Percentiles rank a stretch among this genome's conserved stretches.
Evolutionary conservation across 2,888 invertebrate genomes (phyloP).

Genomic region (Trimorus sp.): DNA sequence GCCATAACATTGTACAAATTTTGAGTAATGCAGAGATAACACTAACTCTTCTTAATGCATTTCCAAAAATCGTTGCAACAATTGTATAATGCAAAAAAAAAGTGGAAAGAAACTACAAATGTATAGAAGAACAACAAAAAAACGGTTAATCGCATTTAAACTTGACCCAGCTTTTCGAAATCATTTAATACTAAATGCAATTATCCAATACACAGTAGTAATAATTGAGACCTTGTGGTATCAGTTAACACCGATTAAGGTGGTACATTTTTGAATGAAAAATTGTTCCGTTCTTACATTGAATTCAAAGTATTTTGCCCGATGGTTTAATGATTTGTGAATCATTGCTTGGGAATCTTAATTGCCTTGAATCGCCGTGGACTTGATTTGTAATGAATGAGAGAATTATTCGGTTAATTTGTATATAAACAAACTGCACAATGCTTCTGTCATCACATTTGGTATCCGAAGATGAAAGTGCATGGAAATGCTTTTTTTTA

Average conservation of each 20-base stretch:
- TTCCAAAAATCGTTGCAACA: too few relatives aligned
- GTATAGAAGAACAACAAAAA: neutral
- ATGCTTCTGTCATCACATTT: neutral
- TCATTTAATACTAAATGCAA: constrained; percentile 15
- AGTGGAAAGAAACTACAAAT: neutral
- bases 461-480: neutral
- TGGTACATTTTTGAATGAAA: neutral
- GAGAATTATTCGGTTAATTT: neutral
- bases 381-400: too few relatives aligned
- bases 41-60: too few relatives aligned
- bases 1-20: too few relatives aligned
- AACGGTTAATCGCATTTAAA: neutral
- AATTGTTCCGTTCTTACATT: neutral
- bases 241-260: constrained; percentile 20
- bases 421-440: neutral
- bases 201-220: constrained; percentile 12
- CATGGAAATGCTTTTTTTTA: neutral
- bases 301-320: neutral
- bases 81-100: neutral
- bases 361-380: too few relatives aligned
- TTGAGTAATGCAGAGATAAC: too few relatives aligned
- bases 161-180: constrained; percentile 22
- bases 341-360: too few relatives aligned
- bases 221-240: constrained; percentile 26
- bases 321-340: neutral